Conservation (phyloP, 2,113 vertebrate genomes). For the Syngnathoides biaculeatus region DNA sequence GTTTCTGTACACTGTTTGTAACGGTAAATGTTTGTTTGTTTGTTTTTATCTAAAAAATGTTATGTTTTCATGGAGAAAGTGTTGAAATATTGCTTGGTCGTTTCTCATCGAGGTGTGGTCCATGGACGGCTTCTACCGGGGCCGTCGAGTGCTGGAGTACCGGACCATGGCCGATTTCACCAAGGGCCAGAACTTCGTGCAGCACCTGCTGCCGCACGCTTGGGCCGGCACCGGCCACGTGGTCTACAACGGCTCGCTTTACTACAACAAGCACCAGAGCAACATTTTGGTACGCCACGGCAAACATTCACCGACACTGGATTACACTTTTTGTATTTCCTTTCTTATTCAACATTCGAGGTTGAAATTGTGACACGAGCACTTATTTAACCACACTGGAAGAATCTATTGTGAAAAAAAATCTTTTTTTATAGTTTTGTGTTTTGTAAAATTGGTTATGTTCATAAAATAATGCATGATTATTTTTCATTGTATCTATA, state of each 20-base stretch:
- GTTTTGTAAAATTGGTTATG: too few relatives aligned
- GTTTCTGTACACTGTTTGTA: too few relatives aligned
- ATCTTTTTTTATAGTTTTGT: too few relatives aligned
- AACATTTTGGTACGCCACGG: conserved; percentile 63
- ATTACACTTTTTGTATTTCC: too few relatives aligned
- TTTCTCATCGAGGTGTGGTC: conserved; percentile 82
- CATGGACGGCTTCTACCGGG: conserved; percentile 93
- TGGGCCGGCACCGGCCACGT: conserved; percentile 79
- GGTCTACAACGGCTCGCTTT: conserved; percentile 74
- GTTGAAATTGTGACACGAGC: too few relatives aligned
- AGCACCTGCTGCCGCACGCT: conserved; percentile 80
- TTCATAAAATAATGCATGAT: too few relatives aligned
- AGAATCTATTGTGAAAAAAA: too few relatives aligned
- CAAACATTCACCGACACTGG: neutral
- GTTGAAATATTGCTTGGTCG: neutral
- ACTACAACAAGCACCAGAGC: conserved; percentile 76
- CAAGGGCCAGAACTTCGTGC: conserved; percentile 88
- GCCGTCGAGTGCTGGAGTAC: conserved; percentile 86
- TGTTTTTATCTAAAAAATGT: neutral
- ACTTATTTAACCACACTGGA: too few relatives aligned
- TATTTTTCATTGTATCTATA: too few relatives aligned
- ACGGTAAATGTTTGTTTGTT: too few relatives aligned
- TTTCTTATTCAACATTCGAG: too few relatives aligned
- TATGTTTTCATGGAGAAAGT: neutral
- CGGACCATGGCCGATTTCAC: conserved; percentile 85